Conservation (phyloP, 2,888 invertebrate species). For the Lasioglossum zephyrum region DNA sequence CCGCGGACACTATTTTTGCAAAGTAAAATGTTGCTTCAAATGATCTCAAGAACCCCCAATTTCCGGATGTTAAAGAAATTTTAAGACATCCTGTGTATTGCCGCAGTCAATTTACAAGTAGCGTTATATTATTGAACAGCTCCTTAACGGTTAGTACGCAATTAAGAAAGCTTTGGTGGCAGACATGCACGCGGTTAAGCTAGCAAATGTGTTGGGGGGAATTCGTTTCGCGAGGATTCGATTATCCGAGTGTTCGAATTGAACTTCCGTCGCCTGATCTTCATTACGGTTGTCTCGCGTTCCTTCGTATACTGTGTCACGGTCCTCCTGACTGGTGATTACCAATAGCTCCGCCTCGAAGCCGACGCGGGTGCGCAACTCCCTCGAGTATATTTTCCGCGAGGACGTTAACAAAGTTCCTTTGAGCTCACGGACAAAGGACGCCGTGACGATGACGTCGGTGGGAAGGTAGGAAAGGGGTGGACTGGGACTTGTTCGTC, state of each 20-base stretch:
- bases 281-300: slow-evolving; percentile 2
- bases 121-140: too few relatives aligned
- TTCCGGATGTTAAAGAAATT: too few relatives aligned
- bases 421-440: slow-evolving; percentile 56
- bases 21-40: too few relatives aligned
- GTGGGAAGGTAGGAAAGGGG: background rate
- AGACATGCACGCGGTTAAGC: background rate
- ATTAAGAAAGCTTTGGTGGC: background rate
- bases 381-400: slow-evolving; percentile 57
- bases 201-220: background rate
- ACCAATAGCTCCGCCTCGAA: background rate
- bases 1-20: too few relatives aligned
- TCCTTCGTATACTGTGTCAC: slow-evolving; percentile 10
- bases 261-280: slow-evolving; percentile 1
- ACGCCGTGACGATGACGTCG: slow-evolving; percentile 11
- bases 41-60: too few relatives aligned
- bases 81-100: too few relatives aligned
- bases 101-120: too few relatives aligned
- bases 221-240: background rate
- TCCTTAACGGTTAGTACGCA: background rate
- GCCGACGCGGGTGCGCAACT: slow-evolving; percentile 12
- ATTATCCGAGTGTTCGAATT: background rate
- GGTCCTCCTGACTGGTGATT: background rate
- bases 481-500: slow-evolving; percentile 9
- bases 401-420: slow-evolving; percentile 45